These are phyloP conservation scores for Progne subis DNA, from an alignment of 2,113 vertebrate species.

Conservation along the genomic window DNA sequence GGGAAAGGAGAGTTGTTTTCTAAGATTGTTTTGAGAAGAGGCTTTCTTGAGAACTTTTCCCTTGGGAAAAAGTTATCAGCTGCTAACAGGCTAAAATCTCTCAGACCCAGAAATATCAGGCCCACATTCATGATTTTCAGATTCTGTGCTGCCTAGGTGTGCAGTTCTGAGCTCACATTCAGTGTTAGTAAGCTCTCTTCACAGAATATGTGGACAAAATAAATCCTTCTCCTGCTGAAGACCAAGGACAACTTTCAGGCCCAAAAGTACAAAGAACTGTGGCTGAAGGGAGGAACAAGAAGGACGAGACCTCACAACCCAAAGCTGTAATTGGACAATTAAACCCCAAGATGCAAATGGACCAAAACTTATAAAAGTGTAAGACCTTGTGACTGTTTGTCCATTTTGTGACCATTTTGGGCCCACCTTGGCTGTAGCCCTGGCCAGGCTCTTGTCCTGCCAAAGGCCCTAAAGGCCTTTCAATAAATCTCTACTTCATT, in stretches of 20 bases:
- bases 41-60: too few species aligned
- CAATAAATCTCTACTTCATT: neutral
- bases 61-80: too few species aligned
- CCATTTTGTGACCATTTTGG: neutral
- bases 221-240: too few species aligned
- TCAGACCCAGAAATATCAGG: too few species aligned
- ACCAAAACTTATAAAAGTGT: neutral
- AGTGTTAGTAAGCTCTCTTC: too few species aligned
- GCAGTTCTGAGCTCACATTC: too few species aligned
- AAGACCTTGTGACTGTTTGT: fast-evolving
- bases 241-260: too few species aligned
- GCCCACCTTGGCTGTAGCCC: neutral
- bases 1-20: too few species aligned
- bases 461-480: neutral
- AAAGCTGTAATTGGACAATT: neutral
- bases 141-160: neutral
- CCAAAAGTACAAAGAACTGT: too few species aligned
- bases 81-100: too few species aligned
- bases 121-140: neutral
- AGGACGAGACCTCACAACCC: neutral
- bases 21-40: too few species aligned
- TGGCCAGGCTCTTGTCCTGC: neutral
- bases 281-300: neutral
- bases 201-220: too few species aligned
- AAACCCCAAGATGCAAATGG: neutral